Base-by-base conservation (phyloP, 2,113 vertebrate genomes). In the Bos indicus region DNA sequence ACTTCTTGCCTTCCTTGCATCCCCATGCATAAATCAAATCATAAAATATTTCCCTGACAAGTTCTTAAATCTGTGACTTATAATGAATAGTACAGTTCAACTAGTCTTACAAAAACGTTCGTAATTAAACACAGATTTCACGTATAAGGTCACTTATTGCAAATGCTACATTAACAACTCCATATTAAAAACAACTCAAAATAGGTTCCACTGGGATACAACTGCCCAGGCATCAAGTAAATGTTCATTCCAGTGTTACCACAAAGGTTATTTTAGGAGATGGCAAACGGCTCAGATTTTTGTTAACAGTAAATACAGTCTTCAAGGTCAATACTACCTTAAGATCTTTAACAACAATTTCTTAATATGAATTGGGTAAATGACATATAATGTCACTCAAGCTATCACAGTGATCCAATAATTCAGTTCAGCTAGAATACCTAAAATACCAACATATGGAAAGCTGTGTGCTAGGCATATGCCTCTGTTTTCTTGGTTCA, bases 81-180 rank as follows among this genome's bases (percentile, higher is more conserved):
- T 30, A 59, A 93, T 25, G 95, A 67, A 71, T 46, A 88, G 82
- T 48, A 54, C 78, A 84, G 71, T 96, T 93, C 54, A 96, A 94
- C 96, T 97, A 62, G 86, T 57, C 97, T 98, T 98, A 91, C 94
- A 96, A 97, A 98, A 98, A 98, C 48, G 1, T 71, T 80, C 48
- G 86, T 97, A 97, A 99, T 98, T 98, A 98, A 97, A 98, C 95
- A 60, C 98, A 99, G 98, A 97, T 87, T 94, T 98, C 91, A 86
- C 92, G 67, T 94, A 88, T 48, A 97, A 80, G 96, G 84, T 80
- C 98, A 96, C 97, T 91, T 97, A 98, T 96, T 11, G 16, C 83
- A 97, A 95, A 97, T 67, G 96, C 96, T 30, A 85, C 92, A 97
- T 97, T 96, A 97, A 98, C 94, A 96, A 81, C 77, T 94, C 88